Base-by-base conservation (phyloP, 2,113 vertebrate genomes). In the Callipepla californica region DNA sequence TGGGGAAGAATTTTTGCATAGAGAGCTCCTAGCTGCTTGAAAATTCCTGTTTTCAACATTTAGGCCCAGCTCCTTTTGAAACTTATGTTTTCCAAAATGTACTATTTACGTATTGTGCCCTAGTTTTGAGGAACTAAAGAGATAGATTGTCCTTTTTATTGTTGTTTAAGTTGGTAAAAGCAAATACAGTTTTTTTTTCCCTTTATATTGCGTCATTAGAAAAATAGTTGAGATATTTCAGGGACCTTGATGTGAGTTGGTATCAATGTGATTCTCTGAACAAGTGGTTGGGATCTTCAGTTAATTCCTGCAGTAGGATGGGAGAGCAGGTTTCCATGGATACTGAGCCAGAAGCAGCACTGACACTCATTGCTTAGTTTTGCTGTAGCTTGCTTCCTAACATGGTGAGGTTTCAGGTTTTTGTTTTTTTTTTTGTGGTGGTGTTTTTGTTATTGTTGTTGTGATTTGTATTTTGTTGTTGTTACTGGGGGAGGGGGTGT, bases 321-420 rank as follows among this genome's bases (percentile, higher is more conserved):
- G 82, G 80, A 95, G 93, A 91, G 42, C 61, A n/a, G 32, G 97
- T 97, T 96, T 95, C 96, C 94, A 97, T 97, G 94, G 96, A 90
- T 94, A 97, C 96, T 32, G 85, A 94, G 59, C 59, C 75, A 95
- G 78, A 75, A 92, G 80, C 70, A 93, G 73, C 85, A 81, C 30
- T 57, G 87, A 69, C 78, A 89, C 51, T 72, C 18, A 21, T 36
- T 78, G 62, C 73, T 92, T 47, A 58, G 44, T 55, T 91, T 92
- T 6, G 4, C 57, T 83, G 36, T 50, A 80, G 61, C 77, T 86
- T 55, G n/a, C 17, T 90, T 95, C 77, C 65, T 45, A 76, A 62
- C 3, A 7, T 20, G 32, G 18, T 58, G 55, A 32, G 6, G 17
- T 58, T 58, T 58, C 17, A 18, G 9, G 30, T 32, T 63, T 63